Conservation (phyloP, 2,113 vertebrate genomes). For the Melanotaenia duboulayi region DNA sequence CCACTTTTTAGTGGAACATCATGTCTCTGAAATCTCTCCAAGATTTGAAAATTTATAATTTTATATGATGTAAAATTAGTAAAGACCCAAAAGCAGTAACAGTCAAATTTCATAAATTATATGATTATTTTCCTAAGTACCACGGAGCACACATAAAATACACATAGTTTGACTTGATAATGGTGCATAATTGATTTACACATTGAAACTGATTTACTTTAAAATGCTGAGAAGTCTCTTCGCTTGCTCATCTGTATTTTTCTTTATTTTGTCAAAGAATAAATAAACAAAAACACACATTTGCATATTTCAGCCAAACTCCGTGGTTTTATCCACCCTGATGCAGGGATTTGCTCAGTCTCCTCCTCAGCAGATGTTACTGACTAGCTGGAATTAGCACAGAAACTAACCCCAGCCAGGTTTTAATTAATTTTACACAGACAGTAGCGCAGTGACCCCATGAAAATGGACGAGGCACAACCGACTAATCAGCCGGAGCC, state of each 20-base stretch:
- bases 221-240: too few relatives aligned
- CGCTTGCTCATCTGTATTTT: not conserved
- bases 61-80: too few relatives aligned
- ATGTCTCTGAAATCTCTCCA: too few relatives aligned
- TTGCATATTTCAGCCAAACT: not conserved
- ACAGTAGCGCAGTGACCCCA: slow-evolving; percentile 72
- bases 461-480: slow-evolving; percentile 72
- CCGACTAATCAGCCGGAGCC: slow-evolving; percentile 79
- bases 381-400: slow-evolving; percentile 55
- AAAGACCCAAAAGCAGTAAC: too few relatives aligned
- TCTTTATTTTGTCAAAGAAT: not conserved
- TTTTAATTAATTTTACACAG: slow-evolving; percentile 84
- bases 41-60: too few relatives aligned
- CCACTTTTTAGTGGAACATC: too few relatives aligned
- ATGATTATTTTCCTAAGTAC: too few relatives aligned
- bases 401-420: slow-evolving; percentile 63
- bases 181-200: too few relatives aligned
- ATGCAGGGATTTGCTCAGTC: not conserved
- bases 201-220: too few relatives aligned
- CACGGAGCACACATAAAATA: too few relatives aligned
- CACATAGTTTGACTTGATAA: too few relatives aligned
- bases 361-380: slow-evolving; percentile 48
- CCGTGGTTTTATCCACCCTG: slow-evolving; percentile 4
- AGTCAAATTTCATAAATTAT: too few relatives aligned
- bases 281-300: not conserved